Conservation (phyloP, 1,140 invertebrate genomes). For the Tachypleus tridentatus region DNA sequence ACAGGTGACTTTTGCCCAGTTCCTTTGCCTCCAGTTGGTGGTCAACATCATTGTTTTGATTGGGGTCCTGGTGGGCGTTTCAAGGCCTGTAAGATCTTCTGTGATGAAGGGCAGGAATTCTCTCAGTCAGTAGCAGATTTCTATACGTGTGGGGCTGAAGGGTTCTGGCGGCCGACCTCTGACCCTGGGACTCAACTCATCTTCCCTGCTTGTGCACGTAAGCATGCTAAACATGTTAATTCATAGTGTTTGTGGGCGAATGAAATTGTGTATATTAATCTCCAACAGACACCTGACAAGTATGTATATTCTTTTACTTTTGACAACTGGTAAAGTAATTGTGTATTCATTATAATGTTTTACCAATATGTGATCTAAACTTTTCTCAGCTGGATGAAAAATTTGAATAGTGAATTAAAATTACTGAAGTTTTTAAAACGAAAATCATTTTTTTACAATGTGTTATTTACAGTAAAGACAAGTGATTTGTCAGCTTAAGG, state of each 20-base stretch:
- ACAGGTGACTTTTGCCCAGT: conserved; percentile 79
- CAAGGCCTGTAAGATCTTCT: conserved; percentile 62
- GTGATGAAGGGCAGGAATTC: conserved; percentile 72
- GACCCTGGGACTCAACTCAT: conserved; percentile 62
- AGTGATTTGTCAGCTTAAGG: background rate
- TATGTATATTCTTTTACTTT: background rate
- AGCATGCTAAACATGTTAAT: conserved; percentile 25
- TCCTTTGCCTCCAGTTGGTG: conserved; percentile 73
- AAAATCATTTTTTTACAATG: too few relatives aligned
- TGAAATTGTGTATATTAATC: background rate
- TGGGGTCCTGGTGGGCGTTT: conserved; percentile 75
- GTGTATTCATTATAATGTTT: background rate
- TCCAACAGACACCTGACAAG: background rate
- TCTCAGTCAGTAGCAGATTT: conserved; percentile 83
- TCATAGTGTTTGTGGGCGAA: background rate
- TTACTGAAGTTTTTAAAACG: too few relatives aligned
- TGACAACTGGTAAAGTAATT: background rate
- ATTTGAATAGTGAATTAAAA: too few relatives aligned
- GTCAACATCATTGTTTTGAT: conserved; percentile 77
- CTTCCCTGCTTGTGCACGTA: conserved; percentile 82
- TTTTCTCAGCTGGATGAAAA: too few relatives aligned
- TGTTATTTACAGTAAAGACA: background rate
- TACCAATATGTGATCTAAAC: too few relatives aligned
- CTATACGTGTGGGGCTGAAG: conserved; percentile 92
- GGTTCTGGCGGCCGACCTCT: conserved; percentile 81